These are phyloP conservation scores for Anthoptus insignis DNA, from an alignment of 2,888 invertebrate genomes.

Conservation along the genomic window DNA sequence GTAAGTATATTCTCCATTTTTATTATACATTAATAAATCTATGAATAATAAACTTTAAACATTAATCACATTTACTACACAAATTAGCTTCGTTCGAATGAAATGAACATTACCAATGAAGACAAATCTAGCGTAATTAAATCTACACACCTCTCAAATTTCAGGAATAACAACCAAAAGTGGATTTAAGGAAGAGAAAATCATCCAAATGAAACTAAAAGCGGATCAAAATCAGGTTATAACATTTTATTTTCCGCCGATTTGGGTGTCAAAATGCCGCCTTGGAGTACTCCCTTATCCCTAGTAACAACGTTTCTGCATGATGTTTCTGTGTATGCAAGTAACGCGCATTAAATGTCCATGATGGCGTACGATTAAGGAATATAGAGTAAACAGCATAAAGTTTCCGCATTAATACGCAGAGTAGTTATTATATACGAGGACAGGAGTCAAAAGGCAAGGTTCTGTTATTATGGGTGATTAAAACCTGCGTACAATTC, in stretches of 20 bases:
- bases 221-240: too few species aligned
- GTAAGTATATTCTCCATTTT: neutral
- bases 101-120: too few species aligned
- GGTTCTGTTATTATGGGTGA: conserved; percentile 28
- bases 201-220: too few species aligned
- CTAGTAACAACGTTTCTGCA: too few species aligned
- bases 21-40: neutral
- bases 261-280: too few species aligned
- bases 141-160: too few species aligned
- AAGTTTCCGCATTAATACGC: conserved; percentile 13
- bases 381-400: conserved; percentile 34
- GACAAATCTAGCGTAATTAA: too few species aligned
- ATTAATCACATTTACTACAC: neutral
- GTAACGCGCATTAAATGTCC: neutral
- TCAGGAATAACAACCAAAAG: too few species aligned
- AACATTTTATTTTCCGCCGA: too few species aligned
- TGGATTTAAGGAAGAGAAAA: too few species aligned
- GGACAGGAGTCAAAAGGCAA: conserved; percentile 24
- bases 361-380: neutral
- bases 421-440: conserved; percentile 8
- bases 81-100: too few species aligned
- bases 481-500: conserved; percentile 1
- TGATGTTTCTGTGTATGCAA: neutral
- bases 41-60: neutral
- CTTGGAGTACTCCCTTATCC: too few species aligned